Evolutionary conservation across 2,797 vertebrate species (phyloP).

Genomic region (Thaleichthys pacificus): DNA sequence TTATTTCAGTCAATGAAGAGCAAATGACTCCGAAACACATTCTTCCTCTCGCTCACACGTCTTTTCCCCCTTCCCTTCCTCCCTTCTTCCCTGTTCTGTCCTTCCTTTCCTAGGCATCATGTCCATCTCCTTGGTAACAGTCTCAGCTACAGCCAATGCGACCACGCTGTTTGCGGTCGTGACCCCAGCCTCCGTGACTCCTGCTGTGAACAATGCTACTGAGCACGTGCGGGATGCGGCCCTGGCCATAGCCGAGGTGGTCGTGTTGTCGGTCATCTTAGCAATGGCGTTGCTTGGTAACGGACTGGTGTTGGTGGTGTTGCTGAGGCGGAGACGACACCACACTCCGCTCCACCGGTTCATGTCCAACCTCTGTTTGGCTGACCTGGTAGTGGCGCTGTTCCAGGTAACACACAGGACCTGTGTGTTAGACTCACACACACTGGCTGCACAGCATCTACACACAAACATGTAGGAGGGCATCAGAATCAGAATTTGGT

Average conservation of each 20-base stretch:
- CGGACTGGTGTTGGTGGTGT: constrained; percentile 76
- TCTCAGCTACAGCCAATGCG: constrained; percentile 43
- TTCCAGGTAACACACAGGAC: constrained; percentile 75
- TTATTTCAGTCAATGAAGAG: background rate
- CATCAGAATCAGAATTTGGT: background rate
- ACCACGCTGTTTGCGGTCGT: constrained; percentile 13
- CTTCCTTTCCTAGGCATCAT: constrained; percentile 45
- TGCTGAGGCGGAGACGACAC: constrained; percentile 68
- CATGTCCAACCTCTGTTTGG: constrained; percentile 84
- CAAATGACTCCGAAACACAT: background rate
- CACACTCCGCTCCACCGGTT: constrained; percentile 83
- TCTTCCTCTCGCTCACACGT: background rate
- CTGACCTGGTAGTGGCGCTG: constrained; percentile 84
- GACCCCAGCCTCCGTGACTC: constrained; percentile 28
- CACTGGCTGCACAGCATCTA: background rate
- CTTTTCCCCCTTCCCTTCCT: background rate
- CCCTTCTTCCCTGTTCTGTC: constrained; percentile 4
- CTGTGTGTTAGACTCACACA: background rate
- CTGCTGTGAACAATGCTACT: constrained; percentile 44
- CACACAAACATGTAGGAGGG: background rate
- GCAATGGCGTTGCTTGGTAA: constrained; percentile 79
- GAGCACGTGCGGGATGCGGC: constrained; percentile 50
- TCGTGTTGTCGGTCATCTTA: constrained; percentile 76
- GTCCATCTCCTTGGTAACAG: constrained; percentile 59
- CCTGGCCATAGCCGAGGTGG: constrained; percentile 79